A percentile compares a stretch with the other conserved stretches of the same genome.
Conservation (phyloP, 37 sponge, comb jelly and placozoan genomes). For the Halichondria panicea region DNA sequence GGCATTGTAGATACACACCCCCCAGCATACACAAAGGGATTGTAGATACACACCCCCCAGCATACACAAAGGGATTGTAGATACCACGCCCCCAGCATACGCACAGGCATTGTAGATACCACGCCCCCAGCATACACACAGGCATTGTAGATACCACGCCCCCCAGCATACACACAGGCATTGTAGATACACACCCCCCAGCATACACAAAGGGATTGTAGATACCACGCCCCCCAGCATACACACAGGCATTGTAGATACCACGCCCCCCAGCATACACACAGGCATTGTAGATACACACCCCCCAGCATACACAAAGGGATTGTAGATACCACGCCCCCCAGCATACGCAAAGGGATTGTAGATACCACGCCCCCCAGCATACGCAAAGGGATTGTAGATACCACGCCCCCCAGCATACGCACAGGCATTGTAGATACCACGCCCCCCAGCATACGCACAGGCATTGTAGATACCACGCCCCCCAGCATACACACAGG, state of each 20-base stretch:
- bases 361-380: slow-evolving; percentile 42
- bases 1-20: slow-evolving; percentile 76
- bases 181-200: slow-evolving; percentile 70
- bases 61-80: slow-evolving; percentile 79
- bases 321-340: slow-evolving; percentile 47
- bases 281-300: slow-evolving; percentile 79
- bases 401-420: slow-evolving; percentile 68
- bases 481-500: slow-evolving; percentile 78
- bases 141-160: slow-evolving; percentile 67
- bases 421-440: slow-evolving; percentile 82
- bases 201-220: slow-evolving; percentile 88
- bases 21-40: slow-evolving; percentile 84
- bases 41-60: slow-evolving; percentile 73
- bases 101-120: slow-evolving; percentile 75
- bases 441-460: slow-evolving; percentile 71
- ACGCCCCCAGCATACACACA: slow-evolving; percentile 76
- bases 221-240: slow-evolving; percentile 60
- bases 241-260: slow-evolving; percentile 85
- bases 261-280: slow-evolving; percentile 73
- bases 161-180: slow-evolving; percentile 81
- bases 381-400: slow-evolving; percentile 86
- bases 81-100: slow-evolving; percentile 76
- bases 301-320: slow-evolving; percentile 78
- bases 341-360: slow-evolving; percentile 88
- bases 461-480: slow-evolving; percentile 71